Base-by-base conservation (phyloP, 2,113 vertebrate species). In the Ivindomyrus marchei region DNA sequence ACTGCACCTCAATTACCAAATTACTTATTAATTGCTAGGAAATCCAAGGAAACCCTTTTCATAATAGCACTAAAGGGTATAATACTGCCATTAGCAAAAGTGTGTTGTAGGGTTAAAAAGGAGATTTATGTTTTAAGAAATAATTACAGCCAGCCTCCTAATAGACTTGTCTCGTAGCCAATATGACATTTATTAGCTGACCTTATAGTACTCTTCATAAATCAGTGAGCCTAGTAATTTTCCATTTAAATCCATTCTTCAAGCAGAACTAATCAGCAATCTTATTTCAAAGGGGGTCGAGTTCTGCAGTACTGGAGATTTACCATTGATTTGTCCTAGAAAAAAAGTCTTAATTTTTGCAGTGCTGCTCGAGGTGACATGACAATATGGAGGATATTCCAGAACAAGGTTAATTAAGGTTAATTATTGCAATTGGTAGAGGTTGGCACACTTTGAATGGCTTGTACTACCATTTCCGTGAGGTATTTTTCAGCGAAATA, bases 151-250 rank as follows among this genome's bases (percentile, higher is more conserved):
- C 91, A 89, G 89, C 88, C 89, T 90, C 92, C 92, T 95, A 95
- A 94, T 94, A 93, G 93, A 93, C 93, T 94, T 94, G 93, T 94
- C 91, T 93, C 91, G 91, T 80, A 90, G 93, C 92, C 95, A 94
- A 92, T 93, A 93, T 94, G 95, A 95, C 94, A 93, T 91, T 93
- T 92, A 94, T 94, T 94, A 94, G 92, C 92, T 94, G 95, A 95
- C 94, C 95, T 94, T 93, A 94, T 91, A 94, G 92, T 94, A 92
- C 90, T 95, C 93, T 95, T 95, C 93, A 95, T 96, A 95, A 96
- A 96, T 95, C 94, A 95, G 90, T 92, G 92, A 93, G 93, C 92
- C 89, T 56, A 86, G 92, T 95, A 92, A 94, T 95, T 94, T 93
- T 92, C 92, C 93, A 94, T 94, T 94, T 91, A 93, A 92, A 94